Conservation (phyloP, 2,113 vertebrate genomes). For the Megaceryle torquata region DNA sequence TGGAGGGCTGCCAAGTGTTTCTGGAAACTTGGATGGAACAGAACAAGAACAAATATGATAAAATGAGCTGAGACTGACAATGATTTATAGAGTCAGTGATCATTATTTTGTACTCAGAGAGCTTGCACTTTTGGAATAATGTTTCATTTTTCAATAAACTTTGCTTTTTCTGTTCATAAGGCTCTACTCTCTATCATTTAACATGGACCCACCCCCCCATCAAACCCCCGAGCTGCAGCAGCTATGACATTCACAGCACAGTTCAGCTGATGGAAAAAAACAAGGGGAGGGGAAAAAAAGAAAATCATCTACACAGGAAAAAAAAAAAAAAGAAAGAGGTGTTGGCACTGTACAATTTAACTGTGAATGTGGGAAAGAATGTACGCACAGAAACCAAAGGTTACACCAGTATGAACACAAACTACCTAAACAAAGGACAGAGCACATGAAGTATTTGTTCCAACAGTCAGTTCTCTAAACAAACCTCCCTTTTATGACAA, state of each 20-base stretch:
- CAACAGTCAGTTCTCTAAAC: not conserved
- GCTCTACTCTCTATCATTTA: not conserved
- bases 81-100: slow-evolving; percentile 31
- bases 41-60: slow-evolving; percentile 58
- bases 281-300: not conserved
- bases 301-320: not conserved
- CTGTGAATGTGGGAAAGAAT: not conserved
- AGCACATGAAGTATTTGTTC: not conserved
- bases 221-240: not conserved
- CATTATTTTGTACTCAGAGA: not conserved
- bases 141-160: slow-evolving; percentile 27
- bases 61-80: slow-evolving; percentile 49
- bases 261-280: not conserved
- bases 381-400: not conserved
- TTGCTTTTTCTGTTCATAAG: not conserved
- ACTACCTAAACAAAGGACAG: not conserved
- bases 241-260: not conserved
- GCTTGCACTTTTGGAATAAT: not conserved
- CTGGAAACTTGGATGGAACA: slow-evolving; percentile 58
- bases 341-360: no score
- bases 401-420: fast-evolving
- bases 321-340: not conserved
- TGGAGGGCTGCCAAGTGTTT: slow-evolving; percentile 44
- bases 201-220: not conserved
- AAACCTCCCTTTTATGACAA: not conserved